Base-by-base conservation (phyloP, 2,888 invertebrate species). In the Brassicogethes aeneus region DNA sequence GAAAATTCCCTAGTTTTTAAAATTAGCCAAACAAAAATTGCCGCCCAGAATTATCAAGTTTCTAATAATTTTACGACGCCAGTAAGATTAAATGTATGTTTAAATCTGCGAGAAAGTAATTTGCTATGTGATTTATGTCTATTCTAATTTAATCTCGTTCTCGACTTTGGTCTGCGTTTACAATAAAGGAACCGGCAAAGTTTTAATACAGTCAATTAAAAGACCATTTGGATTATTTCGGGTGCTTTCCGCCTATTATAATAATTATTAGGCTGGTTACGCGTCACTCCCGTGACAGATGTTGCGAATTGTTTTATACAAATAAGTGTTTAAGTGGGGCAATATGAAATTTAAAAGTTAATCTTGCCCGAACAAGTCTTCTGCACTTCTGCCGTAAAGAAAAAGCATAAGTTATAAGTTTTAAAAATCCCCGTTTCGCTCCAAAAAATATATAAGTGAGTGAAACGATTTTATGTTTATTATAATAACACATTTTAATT, bases 171-270 rank as follows among this genome's bases (percentile, higher is more conserved):
- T 23, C 23, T 5, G 5, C 10, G 5, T 10, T 23, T 10, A 10
- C 5, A 7, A 23, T 10, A 23, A 10, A 5, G 23, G 23, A 23
- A 23, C 10, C 10, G 5, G 23, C 23, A 5, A 23, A 23, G 23
- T 23, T 23, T 23, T 23, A 23, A 23, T 23, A 50, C 50, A 47
- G 42, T 51, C 55, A 56, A 54, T 57, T 57, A 56, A 55, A 54
- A 55, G 51, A 53, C 52, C 55, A 57, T 57, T 58, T 54, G 55
- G 55, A 57, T 56, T 57, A 57, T 53, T 56, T 56, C 52, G 50
- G 50, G 48, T 45, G 48, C 54, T 54, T 51, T 47, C 49, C 50
- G 52, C 50, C 46, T 51, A 47, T 50, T 50, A 46, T 37, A 23
- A 23, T 23, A 23, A 23, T 10, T 23, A 5, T 23, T n/a, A n/a